A percentile compares a stretch with the other conserved stretches of the same genome.
Conservation (phyloP, 23 tunicate species). For the Ciona savignyi region DNA sequence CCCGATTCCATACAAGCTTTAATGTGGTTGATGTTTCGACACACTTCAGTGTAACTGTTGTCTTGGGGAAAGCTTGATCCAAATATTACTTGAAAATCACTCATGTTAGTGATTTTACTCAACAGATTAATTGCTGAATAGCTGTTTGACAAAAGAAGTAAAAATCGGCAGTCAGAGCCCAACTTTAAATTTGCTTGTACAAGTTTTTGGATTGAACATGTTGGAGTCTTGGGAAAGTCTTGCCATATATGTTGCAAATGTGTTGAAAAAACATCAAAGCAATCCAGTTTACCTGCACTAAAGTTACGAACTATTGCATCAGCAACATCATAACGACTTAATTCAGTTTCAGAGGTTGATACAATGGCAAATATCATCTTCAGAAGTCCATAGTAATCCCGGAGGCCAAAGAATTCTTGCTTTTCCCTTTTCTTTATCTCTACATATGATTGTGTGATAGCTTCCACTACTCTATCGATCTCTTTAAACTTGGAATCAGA, state of each 20-base stretch:
- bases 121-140: slow-evolving; percentile 40
- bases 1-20: slow-evolving; percentile 84
- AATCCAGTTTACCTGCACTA: slow-evolving; percentile 52
- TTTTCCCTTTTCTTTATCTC: slow-evolving; percentile 20
- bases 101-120: slow-evolving; percentile 6
- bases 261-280: slow-evolving; percentile 23
- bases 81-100: slow-evolving; percentile 50
- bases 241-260: slow-evolving; percentile 13
- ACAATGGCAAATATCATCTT: slow-evolving; percentile 58
- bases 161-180: slow-evolving; percentile 40
- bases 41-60: slow-evolving; percentile 58
- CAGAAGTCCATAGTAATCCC: slow-evolving; percentile 68
- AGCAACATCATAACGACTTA: slow-evolving; percentile 13
- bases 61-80: slow-evolving; percentile 86
- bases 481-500: slow-evolving; percentile 20
- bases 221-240: neutral
- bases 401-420: slow-evolving; percentile 70
- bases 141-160: slow-evolving; percentile 50
- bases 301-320: slow-evolving; percentile 60
- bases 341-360: slow-evolving; percentile 2
- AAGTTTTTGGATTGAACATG: slow-evolving; percentile 21
- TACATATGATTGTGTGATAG: slow-evolving; percentile 32
- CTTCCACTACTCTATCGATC: slow-evolving; percentile 19
- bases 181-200: slow-evolving; percentile 12
- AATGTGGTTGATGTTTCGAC: slow-evolving; percentile 63